phyloP scores from a whole-genome alignment of 2,797 vertebrate genomes.

The Tympanoctomys barrerae region DNA sequence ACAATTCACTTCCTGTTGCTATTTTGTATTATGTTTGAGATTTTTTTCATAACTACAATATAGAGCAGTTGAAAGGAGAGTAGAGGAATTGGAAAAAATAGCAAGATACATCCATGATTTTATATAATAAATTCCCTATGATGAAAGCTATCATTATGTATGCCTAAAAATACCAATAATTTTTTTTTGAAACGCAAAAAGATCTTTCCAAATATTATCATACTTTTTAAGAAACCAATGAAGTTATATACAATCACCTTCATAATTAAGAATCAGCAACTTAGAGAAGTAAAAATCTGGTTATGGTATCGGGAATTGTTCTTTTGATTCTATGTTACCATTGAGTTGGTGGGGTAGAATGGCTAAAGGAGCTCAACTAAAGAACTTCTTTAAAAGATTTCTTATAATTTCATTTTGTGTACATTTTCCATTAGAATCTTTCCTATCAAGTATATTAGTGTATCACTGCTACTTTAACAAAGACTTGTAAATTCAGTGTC shows the following conservation, averaged over 20 bases:
- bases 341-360: background rate
- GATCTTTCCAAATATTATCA: background rate
- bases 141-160: background rate
- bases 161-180: background rate
- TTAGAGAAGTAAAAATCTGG: background rate
- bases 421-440: background rate
- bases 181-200: background rate
- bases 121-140: background rate
- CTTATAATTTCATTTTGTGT: background rate
- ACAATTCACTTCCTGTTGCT: background rate
- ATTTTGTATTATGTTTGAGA: conserved; percentile 34
- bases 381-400: background rate
- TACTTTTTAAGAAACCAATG: background rate
- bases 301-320: background rate
- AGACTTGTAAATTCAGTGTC: background rate
- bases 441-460: background rate
- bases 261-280: background rate
- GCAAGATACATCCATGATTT: too few relatives aligned
- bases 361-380: background rate
- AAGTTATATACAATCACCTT: background rate
- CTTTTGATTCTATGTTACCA: background rate
- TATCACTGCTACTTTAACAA: background rate
- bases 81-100: background rate
- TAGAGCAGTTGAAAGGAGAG: background rate
- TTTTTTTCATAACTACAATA: background rate